Percentiles rank a stretch among this genome's conserved stretches.
These are phyloP conservation scores for Orchesellides sinensis DNA, from an alignment of 2,888 invertebrate genomes.

Conservation along the genomic window DNA sequence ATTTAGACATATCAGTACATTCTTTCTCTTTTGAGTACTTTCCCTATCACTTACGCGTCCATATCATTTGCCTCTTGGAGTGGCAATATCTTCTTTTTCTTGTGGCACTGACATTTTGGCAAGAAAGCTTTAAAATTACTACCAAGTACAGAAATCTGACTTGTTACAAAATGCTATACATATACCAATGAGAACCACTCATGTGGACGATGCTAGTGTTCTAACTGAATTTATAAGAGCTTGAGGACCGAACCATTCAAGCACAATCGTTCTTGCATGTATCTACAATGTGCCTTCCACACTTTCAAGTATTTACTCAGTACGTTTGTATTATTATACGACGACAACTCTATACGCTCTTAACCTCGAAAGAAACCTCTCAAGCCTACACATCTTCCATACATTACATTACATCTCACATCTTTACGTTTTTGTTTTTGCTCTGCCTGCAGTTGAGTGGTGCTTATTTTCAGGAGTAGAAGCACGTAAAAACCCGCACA, in stretches of 20 bases:
- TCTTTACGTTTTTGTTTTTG: slow-evolving; percentile 9
- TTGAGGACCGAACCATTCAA: slow-evolving; percentile 37
- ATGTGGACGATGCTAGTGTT: slow-evolving; percentile 33
- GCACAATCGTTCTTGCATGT: slow-evolving; percentile 28
- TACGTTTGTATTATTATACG: slow-evolving; percentile 6
- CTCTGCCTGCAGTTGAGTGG: slow-evolving; percentile 45
- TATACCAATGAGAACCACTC: slow-evolving; percentile 19
- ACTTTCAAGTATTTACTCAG: too few species aligned
- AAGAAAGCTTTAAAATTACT: slow-evolving; percentile 60
- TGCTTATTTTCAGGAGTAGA: slow-evolving; percentile 37
- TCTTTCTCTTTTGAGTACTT: too few species aligned
- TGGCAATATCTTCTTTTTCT: slow-evolving; percentile 52
- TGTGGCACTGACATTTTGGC: slow-evolving; percentile 60
- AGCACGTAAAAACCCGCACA: slow-evolving; percentile 5
- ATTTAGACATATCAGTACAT: too few species aligned
- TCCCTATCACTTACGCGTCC: slow-evolving; percentile 18
- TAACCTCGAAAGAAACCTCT: slow-evolving; percentile 18
- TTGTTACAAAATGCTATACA: neutral
- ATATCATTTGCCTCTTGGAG: slow-evolving; percentile 54
- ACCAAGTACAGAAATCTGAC: slow-evolving; percentile 19
- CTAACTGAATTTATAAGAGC: slow-evolving; percentile 46
- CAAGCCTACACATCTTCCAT: neutral
- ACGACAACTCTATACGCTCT: slow-evolving; percentile 22
- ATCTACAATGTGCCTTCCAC: too few species aligned
- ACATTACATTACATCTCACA: neutral